Base-by-base conservation (phyloP, 2,113 vertebrate species). In the Lanius ludovicianus region DNA sequence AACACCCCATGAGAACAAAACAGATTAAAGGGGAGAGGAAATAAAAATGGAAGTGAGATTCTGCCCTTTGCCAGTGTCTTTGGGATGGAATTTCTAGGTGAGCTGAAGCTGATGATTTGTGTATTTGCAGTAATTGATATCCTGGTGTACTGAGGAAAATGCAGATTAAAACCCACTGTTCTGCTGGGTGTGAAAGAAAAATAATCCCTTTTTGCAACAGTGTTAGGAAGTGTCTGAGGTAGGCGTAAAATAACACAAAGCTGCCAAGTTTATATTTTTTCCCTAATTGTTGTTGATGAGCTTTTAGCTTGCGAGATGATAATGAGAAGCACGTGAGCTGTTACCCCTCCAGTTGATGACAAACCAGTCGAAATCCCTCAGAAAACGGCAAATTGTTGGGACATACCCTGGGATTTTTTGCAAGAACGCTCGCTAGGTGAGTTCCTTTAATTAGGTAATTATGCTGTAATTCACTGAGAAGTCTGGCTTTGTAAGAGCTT, bases 251-350 rank as follows among this genome's bases (percentile, higher is more conserved):
- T 5, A 68, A 23, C 46, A n/a, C 64, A 13, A 46, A 78, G 55
- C 84, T 78, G 74, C 74, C 75, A 62, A 53, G 64, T 69, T 87
- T 39, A 1, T 70, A 5, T 53, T 16, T 69, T 70, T 67, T 62
- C 17, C 12, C 55, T 68, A 77, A 87, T 87, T 69, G 63, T 33
- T 80, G 56, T 92, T 96, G 84, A 87, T 96, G 87, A 95, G 95
- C 89, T 95, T 96, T 96, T 94, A 95, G 85, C 96, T 94, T 91
- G 24, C 41, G 15, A 22, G 82, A 31, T 55, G 67, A 20, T 75
- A 33, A 95, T 6, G 89, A 95, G 85, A 27, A 50, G 44, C 56
- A 24, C 28, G 20, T 94, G 94, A 95, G 65, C 94, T 63, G 7
- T 63, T 88, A 42, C 78, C 87, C 90, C 84, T 94, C 75, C 65